These are phyloP conservation scores for Cololabis saira DNA, from an alignment of 2,113 vertebrate species.

Conservation along the genomic window DNA sequence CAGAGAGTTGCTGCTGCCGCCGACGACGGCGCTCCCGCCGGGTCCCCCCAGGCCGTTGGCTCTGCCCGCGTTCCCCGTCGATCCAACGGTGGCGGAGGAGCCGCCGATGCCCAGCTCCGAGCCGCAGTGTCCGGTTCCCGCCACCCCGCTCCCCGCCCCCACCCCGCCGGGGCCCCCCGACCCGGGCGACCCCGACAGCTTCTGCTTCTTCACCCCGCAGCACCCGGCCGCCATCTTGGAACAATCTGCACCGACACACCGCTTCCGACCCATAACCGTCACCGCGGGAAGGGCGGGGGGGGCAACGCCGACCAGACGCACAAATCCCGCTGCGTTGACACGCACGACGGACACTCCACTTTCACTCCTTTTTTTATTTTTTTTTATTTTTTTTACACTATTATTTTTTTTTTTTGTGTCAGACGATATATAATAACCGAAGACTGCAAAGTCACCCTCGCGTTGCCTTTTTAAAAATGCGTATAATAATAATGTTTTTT, in stretches of 20 bases:
- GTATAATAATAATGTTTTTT: constrained; percentile 65
- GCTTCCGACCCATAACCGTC: constrained; percentile 98
- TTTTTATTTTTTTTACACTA: constrained; percentile 56
- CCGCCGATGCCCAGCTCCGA: constrained; percentile 88
- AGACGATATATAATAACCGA: constrained; percentile 72
- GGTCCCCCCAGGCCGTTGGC: constrained; percentile 87
- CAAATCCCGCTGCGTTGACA: constrained; percentile 85
- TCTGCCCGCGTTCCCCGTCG: constrained; percentile 85
- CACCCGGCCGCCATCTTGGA: constrained; percentile 99
- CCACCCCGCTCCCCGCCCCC: constrained; percentile 86
- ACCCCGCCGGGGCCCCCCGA: constrained; percentile 89
- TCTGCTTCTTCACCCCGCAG: constrained; percentile 99
- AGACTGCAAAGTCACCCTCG: constrained; percentile 83
- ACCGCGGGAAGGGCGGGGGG: constrained; percentile 89
- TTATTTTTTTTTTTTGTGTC: constrained; percentile 60
- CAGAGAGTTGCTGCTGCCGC: constrained; percentile 76
- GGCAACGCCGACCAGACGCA: constrained; percentile 85
- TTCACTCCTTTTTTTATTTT: constrained; percentile 70
- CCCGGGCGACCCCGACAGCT: constrained; percentile 97
- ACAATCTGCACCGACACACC: constrained; percentile 95
- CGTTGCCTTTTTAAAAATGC: constrained; percentile 69
- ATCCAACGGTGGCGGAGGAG: constrained; percentile 87
- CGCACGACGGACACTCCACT: constrained; percentile 84
- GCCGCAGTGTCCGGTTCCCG: constrained; percentile 89
- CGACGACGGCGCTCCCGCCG: constrained; percentile 80